Evolutionary conservation across 2,113 vertebrate genomes (phyloP), one percentile per base, ranked within the genome.

Genomic region (Scatophagus argus): DNA sequence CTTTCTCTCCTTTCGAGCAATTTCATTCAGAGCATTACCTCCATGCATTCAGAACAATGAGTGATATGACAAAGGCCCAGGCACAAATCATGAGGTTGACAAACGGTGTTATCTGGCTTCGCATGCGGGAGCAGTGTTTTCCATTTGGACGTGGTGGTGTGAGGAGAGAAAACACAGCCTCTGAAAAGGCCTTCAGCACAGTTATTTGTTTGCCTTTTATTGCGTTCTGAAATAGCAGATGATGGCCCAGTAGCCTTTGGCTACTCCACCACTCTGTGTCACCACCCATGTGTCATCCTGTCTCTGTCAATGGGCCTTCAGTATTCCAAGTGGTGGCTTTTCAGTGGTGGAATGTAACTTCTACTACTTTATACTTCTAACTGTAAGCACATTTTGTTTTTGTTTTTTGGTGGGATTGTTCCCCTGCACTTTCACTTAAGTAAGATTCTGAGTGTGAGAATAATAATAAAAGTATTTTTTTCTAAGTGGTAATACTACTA

Each of bases 31-130:
- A 7, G 54, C 36, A 58, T 79, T 71, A 62, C 72, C 56, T 31
- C 21, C 51, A 36, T 49, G 72, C 62, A 8, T 73, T 66, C 52
- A 3, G 34, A 61, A 58, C 70, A 84, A 54, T 81, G 38, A 76
- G 62, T n/a, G 21, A 71, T 72, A 56, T 6, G 52, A 77, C 70
- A 68, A 51, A 74, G 76, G 23, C 38, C 7, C 56, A 8, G 81
- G 19, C 76, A 70, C 70, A 58, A 76, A 82, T 82, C 75, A 66
- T 29, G 8, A 47, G 58, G 46, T 39, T 64, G 77, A 86, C 65
- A 63, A 79, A 68, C 66, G 41, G 66, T 31, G 44, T 80, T 74
- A 67, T 84, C 73, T 38, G 77, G 64, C 34, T 39, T 60, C 1
- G 19, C 78, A 70, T 49, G 9, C 11, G 43, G 36, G 44, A 78